These are phyloP conservation scores for Lagocephalus sceleratus DNA, from an alignment of 2,797 vertebrate species.

Conservation along the genomic window DNA sequence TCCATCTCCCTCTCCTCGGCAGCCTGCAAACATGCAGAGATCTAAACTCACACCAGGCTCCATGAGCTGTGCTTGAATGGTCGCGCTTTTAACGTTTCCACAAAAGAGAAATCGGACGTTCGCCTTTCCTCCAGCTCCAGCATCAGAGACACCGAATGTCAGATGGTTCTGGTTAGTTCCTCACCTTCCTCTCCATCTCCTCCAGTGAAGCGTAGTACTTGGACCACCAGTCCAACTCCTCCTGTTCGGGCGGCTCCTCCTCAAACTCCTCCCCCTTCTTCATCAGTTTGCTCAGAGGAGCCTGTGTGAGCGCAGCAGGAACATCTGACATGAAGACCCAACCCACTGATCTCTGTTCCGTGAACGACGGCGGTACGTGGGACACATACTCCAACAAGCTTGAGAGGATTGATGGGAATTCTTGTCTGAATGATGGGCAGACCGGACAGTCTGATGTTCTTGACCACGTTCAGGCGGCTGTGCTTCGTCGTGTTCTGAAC, in stretches of 20 bases:
- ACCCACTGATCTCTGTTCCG: background rate
- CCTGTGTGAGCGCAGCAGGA: conserved; percentile 50
- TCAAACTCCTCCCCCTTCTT: conserved; percentile 77
- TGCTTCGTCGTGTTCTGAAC: conserved; percentile 13
- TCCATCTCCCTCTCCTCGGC: conserved; percentile 43
- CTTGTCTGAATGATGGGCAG: conserved; percentile 67
- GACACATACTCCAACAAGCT: conserved; percentile 63
- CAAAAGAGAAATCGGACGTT: no score
- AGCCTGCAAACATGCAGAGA: conserved; percentile 42
- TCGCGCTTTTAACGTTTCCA: background rate
- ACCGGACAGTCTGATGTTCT: conserved; percentile 63
- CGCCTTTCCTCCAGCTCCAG: background rate
- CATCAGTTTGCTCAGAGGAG: conserved; percentile 76
- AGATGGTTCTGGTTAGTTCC: background rate
- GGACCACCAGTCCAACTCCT: conserved; percentile 97
- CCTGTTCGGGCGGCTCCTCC: conserved; percentile 85
- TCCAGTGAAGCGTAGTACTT: conserved; percentile 89
- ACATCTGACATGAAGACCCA: background rate
- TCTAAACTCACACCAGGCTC: background rate
- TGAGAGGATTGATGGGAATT: conserved; percentile 75
- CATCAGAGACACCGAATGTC: no score
- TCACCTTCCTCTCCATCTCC: conserved; percentile 80
- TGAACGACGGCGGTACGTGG: background rate
- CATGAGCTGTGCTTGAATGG: background rate
- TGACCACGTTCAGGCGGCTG: conserved; percentile 61